Evolutionary conservation across 2,113 vertebrate species (phyloP).

Genomic region (Macaca nemestrina): DNA sequence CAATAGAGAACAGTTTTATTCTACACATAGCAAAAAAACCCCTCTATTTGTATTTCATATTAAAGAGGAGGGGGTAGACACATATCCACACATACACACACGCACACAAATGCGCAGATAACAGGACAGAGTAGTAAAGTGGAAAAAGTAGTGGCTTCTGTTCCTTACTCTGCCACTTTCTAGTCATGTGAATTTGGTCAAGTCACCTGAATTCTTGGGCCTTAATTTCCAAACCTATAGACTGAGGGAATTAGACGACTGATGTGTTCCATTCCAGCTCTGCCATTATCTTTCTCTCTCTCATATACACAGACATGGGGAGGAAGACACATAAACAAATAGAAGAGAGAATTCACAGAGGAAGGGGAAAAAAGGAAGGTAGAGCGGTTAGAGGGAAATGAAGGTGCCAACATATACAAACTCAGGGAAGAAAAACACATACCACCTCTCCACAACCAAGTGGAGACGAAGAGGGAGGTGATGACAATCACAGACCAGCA

Average conservation of each 20-base stretch:
- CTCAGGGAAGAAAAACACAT: neutral
- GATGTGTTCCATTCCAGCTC: neutral
- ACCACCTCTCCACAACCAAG: neutral
- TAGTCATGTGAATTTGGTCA: conserved; percentile 38
- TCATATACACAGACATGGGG: neutral
- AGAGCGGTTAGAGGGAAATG: neutral
- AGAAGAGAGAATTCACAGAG: neutral
- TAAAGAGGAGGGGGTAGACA: neutral
- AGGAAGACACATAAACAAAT: conserved; percentile 3
- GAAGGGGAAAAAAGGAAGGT: neutral
- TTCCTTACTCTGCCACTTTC: conserved; percentile 11
- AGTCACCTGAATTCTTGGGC: conserved; percentile 33
- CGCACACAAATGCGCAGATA: neutral
- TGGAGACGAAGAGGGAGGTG: neutral
- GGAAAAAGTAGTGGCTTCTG: neutral
- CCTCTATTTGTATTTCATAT: neutral
- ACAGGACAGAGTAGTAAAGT: neutral
- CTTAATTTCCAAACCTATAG: conserved; percentile 53
- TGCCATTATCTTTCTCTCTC: neutral
- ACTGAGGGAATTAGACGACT: conserved; percentile 23
- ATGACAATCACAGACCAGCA: neutral
- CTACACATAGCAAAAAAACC: conserved; percentile 29
- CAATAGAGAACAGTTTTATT: neutral
- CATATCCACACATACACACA: neutral
- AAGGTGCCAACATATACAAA: conserved; percentile 6